Conservation (phyloP, 1,140 invertebrate species). For the Dryas iulia region DNA sequence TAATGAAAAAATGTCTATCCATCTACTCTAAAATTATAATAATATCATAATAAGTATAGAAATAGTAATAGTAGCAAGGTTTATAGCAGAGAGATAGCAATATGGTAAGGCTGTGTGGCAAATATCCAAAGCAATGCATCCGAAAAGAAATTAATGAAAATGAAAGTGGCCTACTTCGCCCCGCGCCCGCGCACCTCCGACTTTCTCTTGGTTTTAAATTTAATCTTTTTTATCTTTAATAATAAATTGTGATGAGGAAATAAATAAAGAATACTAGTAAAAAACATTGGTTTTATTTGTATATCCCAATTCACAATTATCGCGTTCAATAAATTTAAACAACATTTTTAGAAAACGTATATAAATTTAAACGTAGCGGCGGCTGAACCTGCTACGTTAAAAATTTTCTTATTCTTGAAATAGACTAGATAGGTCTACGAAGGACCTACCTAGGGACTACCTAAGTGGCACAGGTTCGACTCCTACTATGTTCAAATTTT, state of each 20-base stretch:
- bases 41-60: no score
- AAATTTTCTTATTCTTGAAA: no score
- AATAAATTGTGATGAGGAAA: neutral
- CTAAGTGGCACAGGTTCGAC: no score
- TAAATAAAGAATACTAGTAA: neutral
- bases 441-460: no score
- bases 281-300: neutral
- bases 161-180: constrained; percentile 72
- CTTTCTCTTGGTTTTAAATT: constrained; percentile 73
- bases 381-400: no score
- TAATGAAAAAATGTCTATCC: no score
- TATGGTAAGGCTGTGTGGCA: constrained; percentile 4
- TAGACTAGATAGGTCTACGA: no score
- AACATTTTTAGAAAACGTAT: no score
- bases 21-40: no score
- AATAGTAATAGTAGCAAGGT: neutral
- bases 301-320: neutral
- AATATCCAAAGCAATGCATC: constrained; percentile 51
- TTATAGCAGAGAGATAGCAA: neutral
- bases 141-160: constrained; percentile 79
- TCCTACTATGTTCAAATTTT: no score
- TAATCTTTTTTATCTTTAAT: constrained; percentile 50
- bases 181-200: constrained; percentile 43
- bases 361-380: no score
- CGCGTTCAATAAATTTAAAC: no score